Evolutionary conservation across 2,797 vertebrate genomes (phyloP), one percentile per base, ranked within the genome.

Genomic region (Brotula barbata): DNA sequence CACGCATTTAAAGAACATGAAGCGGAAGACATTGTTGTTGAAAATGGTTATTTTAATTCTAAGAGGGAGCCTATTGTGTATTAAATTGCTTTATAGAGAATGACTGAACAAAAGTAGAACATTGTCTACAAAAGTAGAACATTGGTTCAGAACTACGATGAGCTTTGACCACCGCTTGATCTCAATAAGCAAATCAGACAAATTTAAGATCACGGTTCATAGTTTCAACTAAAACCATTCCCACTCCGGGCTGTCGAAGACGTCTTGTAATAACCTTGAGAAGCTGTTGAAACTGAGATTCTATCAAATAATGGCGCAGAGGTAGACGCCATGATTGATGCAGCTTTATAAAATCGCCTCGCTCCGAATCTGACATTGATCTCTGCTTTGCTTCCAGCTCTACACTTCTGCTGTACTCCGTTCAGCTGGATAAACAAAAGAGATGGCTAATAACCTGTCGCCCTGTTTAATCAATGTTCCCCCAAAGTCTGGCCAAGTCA

Each of bases 351-450:
- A 71, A 80, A 67, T 56, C n/a, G 49, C 51, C 58, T 36, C 2
- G 13, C 34, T 56, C 56, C 17, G 12, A 55, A 66, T 75, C 65
- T 73, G 68, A 75, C 80, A 78, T 71, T 74, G 71, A 84, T 83
- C 76, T 69, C 25, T 15, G 1, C 58, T 69, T 50, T 5, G 42
- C 68, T 64, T 73, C 60, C 67, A 52, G 37, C 46, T 51, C 53
- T 53, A 1, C 0, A 64, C 47, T 63, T 55, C 46, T n/a, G 40
- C 66, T 23, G 6, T 25, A 51, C 52, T 65, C 59, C 55, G 65
- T 75, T 64, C 53, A 58, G 56, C 45, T 34, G 58, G 45, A 57
- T 73, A 80, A 86, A 87, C 77, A 85, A 83, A 87, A 71, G 37
- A 67, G 76, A 64, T 20, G 67, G 65, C 62, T 87, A 77, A 84